A percentile compares a stretch with the other conserved stretches of the same genome.
Conservation (phyloP, 2,888 invertebrate species). For the Agriopis aurantiaria region DNA sequence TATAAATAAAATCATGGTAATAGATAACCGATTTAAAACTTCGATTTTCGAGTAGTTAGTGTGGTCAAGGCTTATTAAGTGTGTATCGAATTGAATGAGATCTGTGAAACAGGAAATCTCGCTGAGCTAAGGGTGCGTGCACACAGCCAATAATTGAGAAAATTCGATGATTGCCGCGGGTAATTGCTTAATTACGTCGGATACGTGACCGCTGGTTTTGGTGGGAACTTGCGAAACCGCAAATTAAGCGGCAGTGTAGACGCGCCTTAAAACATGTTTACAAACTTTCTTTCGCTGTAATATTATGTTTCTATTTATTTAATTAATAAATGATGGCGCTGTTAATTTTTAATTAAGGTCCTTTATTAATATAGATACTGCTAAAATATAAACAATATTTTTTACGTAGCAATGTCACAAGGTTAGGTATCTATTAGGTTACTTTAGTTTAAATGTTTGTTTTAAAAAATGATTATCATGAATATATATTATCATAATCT, state of each 20-base stretch:
- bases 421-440: no score
- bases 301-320: background rate
- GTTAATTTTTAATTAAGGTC: background rate
- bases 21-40: no score
- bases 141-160: slow-evolving; percentile 39
- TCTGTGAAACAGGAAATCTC: slow-evolving; percentile 27
- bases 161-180: slow-evolving; percentile 43
- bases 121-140: slow-evolving; percentile 37
- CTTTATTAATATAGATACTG: background rate
- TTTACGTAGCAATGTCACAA: no score
- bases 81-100: slow-evolving; percentile 3
- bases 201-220: slow-evolving; percentile 44
- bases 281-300: slow-evolving; percentile 18
- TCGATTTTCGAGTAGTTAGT: background rate
- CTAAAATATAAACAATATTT: no score
- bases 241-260: slow-evolving; percentile 22
- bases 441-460: no score
- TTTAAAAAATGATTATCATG: no score
- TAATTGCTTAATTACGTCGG: slow-evolving; percentile 47
- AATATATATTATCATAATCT: no score
- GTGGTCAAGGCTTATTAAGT: background rate
- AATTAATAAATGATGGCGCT: background rate
- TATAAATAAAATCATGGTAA: no score
- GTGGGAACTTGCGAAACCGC: slow-evolving; percentile 43
- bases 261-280: slow-evolving; percentile 24